These are phyloP conservation scores for Drosophila atroscutellata DNA, from an alignment of 2,888 invertebrate species.

Conservation along the genomic window DNA sequence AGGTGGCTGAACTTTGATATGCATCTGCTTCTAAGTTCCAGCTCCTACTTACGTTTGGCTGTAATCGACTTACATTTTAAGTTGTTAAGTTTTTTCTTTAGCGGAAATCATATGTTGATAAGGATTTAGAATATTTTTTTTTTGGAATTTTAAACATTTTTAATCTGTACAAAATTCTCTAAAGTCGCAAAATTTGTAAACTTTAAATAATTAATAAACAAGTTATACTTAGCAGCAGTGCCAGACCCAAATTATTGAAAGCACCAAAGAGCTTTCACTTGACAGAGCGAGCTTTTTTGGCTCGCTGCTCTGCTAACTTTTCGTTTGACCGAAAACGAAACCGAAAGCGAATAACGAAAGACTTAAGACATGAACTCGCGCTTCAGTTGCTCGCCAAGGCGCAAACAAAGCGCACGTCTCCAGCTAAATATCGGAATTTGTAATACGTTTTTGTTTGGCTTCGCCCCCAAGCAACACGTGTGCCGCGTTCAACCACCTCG, in stretches of 20 bases:
- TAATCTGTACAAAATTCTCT: neutral
- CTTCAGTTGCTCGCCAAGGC: slow-evolving; percentile 71
- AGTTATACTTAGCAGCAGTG: neutral
- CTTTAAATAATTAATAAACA: too few species aligned
- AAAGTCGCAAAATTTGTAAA: too few species aligned
- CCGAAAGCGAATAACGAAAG: slow-evolving; percentile 55
- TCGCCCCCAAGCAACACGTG: slow-evolving; percentile 4
- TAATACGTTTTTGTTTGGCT: neutral
- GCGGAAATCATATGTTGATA: neutral
- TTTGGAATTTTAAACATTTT: neutral
- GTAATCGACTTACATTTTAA: neutral
- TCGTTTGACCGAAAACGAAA: slow-evolving; percentile 8
- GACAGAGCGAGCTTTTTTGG: slow-evolving; percentile 33
- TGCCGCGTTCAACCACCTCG: slow-evolving; percentile 14
- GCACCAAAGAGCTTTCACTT: slow-evolving; percentile 7
- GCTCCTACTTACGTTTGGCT: neutral
- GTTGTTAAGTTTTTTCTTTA: neutral
- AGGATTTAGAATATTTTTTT: neutral
- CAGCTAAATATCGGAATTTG: slow-evolving; percentile 4
- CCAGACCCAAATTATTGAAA: neutral
- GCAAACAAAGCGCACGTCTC: slow-evolving; percentile 65
- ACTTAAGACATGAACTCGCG: slow-evolving; percentile 67
- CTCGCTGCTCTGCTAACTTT: slow-evolving; percentile 29
- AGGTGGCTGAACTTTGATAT: slow-evolving; percentile 41
- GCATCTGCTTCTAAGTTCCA: neutral